Evolutionary conservation across 2,888 invertebrate species (phyloP), one percentile per base, ranked within the genome.

Genomic region (Campaea margaritaria): DNA sequence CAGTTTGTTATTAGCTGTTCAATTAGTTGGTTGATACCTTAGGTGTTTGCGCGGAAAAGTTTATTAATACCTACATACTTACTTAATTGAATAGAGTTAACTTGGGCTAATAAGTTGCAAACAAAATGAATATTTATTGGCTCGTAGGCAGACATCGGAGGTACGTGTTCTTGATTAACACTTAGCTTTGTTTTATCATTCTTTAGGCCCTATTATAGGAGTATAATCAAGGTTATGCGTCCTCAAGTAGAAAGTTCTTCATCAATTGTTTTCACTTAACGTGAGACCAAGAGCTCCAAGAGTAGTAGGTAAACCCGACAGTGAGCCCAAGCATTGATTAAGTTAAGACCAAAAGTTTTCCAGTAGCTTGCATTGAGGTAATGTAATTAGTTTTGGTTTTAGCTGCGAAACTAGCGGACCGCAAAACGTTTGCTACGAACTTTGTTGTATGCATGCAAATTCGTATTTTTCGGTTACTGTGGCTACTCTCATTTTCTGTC

Each of bases 1-100:
- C 81, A 82, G 80, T 81, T 83, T 79, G 80, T 83, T 86, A 81
- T 85, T 82, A 81, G 81, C 79, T 77, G 82, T 86, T 84, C 85
- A 83, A 86, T 86, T 86, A 86, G 69, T 64, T 70, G 67, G 69
- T 69, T 69, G 71, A 72, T 78, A 72, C 69, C 74, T 73, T 73
- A 61, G 52, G 43, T 61, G 44, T 45, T 51, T 62, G 34, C 28
- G 52, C 4, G 28, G 9, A 11, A 11, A 34, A 34, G 21, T 34
- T 34, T 11, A 34, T 3, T 34, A 34, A 2, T 9, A 7, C 2
- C 2, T 3, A 34, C 34, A 50, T 58, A 55, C 13, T 39, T 48
- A 49, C 47, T 21, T 21, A 21, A 21, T 21, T 21, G 3, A 21
- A 21, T 21, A 21, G 21, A 21, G 21, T 5, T 21, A 2, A 21